Base-by-base conservation (phyloP, 2,888 invertebrate species). In the Xiphydria camelus region DNA sequence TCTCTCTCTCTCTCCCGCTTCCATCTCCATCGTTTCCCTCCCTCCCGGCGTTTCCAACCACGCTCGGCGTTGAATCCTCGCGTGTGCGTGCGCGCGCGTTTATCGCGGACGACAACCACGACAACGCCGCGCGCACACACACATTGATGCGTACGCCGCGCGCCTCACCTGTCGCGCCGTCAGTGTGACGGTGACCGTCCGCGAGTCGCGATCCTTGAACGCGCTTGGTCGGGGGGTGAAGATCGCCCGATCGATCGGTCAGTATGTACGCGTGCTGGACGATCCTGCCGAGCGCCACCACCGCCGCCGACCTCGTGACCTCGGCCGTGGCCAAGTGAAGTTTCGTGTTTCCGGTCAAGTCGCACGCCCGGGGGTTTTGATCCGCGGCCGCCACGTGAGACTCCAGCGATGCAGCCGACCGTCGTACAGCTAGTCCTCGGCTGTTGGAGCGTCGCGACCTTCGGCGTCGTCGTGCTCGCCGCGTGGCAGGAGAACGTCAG, bases 401-500 rank as follows among this genome's bases (percentile, higher is more conserved):
- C 4, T 9, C 18, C 34, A 41, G 46, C 38, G 12, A 58, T 58
- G 57, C 49, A 51, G 48, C 47, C 55, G 39, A 33, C 44, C n/a
- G 46, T 49, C 42, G 38, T 47, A 40, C 48, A 53, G 23, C 47
- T 73, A 66, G 55, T 80, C 68, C 78, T 80, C 57, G 68, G 79
- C 77, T 80, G 74, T 72, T 81, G 77, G 75, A 78, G 78, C 78
- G 79, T 79, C 68, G 19, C 17, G n/a, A n/a, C n/a, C n/a, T n/a
- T n/a, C n/a, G 71, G 68, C 77, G 78, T 78, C 52, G 63, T 64
- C 45, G 62, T 58, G 39, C 47, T 65, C 45, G 81, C 84, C 72
- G 87, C 89, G 70, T 91, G 91, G 91, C 91, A 91, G 85, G 91
- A 91, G 79, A 91, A 91, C 79, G 87, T 90, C 78, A 83, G 91